Evolutionary conservation across 2,888 invertebrate species (phyloP).

Genomic region (Sinotaia quadrata): DNA sequence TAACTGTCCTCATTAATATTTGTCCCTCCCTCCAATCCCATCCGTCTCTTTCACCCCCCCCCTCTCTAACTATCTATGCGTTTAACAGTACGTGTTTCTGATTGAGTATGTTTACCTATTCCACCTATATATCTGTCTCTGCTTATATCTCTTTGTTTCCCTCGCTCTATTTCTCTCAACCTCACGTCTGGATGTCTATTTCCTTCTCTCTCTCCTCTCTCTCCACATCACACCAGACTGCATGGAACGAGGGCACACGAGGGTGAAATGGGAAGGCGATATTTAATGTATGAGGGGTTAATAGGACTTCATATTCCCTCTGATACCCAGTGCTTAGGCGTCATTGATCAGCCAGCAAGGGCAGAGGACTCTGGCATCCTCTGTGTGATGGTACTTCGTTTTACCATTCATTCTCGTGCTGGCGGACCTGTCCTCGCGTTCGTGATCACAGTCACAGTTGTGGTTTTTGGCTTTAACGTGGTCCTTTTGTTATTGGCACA

Average conservation of each 20-base stretch:
- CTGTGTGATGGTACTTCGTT: slow-evolving; percentile 2
- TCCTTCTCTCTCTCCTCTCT: background rate
- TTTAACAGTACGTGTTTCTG: background rate
- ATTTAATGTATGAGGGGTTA: slow-evolving; percentile 20
- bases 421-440: background rate
- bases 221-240: too few relatives aligned
- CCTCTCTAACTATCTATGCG: background rate
- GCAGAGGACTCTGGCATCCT: background rate
- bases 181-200: background rate
- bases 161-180: background rate
- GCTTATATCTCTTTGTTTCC: slow-evolving; percentile 9
- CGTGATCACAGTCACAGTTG: slow-evolving; percentile 10
- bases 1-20: background rate
- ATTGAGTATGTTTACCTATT: background rate
- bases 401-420: slow-evolving; percentile 5
- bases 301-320: slow-evolving; percentile 23
- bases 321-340: slow-evolving; percentile 8
- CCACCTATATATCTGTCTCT: slow-evolving; percentile 8
- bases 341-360: slow-evolving; percentile 4
- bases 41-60: background rate
- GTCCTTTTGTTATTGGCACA: too few relatives aligned
- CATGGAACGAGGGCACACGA: background rate
- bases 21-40: background rate
- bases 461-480: too few relatives aligned
- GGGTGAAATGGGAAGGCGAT: background rate